Percentiles rank a stretch among this genome's conserved stretches.
These are phyloP conservation scores for Byasa hedistus DNA, from an alignment of 2,888 invertebrate species.

Conservation along the genomic window DNA sequence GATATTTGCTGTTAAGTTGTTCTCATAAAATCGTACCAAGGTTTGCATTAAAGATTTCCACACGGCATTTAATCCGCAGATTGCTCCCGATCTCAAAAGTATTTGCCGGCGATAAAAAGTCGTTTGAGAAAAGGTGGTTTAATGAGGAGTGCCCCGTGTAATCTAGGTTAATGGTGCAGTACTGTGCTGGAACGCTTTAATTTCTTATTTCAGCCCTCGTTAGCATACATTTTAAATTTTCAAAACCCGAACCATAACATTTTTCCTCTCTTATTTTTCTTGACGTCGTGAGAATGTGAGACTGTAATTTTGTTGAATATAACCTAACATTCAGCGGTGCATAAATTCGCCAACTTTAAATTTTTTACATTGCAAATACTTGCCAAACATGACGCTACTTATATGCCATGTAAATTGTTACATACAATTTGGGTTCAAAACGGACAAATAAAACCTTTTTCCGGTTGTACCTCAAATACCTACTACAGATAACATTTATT, in stretches of 20 bases:
- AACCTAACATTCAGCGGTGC: no score
- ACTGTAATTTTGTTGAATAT: neutral
- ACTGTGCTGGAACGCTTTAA: constrained; percentile 18
- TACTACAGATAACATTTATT: neutral
- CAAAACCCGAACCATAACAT: constrained; percentile 6
- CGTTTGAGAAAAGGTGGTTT: constrained; percentile 20
- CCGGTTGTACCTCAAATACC: neutral
- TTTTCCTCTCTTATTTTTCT: neutral
- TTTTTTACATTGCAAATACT: no score
- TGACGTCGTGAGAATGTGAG: neutral
- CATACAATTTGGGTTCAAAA: no score
- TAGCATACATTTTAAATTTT: constrained; percentile 23
- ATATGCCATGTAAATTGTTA: no score
- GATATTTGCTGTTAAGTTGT: no score
- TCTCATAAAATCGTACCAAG: neutral
- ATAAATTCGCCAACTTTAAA: no score
- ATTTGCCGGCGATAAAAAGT: constrained; percentile 13
- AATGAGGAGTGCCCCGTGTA: constrained; percentile 23
- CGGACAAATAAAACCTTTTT: neutral
- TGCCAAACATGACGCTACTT: no score
- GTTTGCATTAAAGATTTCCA: neutral
- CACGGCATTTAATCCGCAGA: constrained; percentile 12
- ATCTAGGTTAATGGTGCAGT: constrained; percentile 28
- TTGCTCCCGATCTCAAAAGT: constrained; percentile 16
- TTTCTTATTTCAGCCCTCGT: constrained; percentile 28